Percentiles rank a stretch among this genome's conserved stretches.
These are phyloP conservation scores for Epinotia bilunana DNA, from an alignment of 2,888 invertebrate species.

Conservation along the genomic window DNA sequence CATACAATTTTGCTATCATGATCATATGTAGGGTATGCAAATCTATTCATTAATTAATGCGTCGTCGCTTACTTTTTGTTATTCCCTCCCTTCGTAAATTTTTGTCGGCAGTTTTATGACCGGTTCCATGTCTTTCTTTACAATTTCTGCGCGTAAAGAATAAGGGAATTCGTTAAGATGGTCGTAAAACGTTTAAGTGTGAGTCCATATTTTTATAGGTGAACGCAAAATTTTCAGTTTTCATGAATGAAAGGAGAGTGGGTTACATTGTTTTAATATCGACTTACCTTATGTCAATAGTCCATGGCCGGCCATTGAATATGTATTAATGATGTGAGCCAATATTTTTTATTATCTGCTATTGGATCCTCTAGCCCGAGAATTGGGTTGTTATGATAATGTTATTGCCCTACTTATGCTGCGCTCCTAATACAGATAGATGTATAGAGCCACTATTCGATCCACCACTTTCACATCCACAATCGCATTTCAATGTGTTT, in stretches of 20 bases:
- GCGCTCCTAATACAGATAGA: slow-evolving; percentile 38
- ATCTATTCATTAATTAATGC: not conserved
- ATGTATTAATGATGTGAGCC: slow-evolving; percentile 49
- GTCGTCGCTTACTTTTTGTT: not conserved
- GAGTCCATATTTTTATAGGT: slow-evolving; percentile 17
- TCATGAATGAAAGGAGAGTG: slow-evolving; percentile 5
- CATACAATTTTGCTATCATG: not conserved
- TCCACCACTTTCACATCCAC: not conserved
- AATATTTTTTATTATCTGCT: slow-evolving; percentile 51
- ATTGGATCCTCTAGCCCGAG: slow-evolving; percentile 46
- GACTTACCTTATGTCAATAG: slow-evolving; percentile 38
- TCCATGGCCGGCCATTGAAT: slow-evolving; percentile 45
- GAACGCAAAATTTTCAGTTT: slow-evolving; percentile 18
- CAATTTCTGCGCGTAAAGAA: slow-evolving; percentile 12
- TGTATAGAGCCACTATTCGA: not conserved
- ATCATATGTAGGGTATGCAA: not conserved
- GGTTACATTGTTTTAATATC: slow-evolving; percentile 37
- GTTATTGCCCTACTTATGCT: slow-evolving; percentile 50
- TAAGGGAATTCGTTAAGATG: slow-evolving; percentile 19
- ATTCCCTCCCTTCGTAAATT: not conserved
- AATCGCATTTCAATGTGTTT: not conserved
- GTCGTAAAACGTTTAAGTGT: slow-evolving; percentile 15
- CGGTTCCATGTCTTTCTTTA: slow-evolving; percentile 22
- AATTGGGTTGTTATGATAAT: slow-evolving; percentile 58
- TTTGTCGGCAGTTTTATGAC: slow-evolving; percentile 26